Conservation (phyloP, 2,888 invertebrate genomes). For the Rhagonycha fulva region DNA sequence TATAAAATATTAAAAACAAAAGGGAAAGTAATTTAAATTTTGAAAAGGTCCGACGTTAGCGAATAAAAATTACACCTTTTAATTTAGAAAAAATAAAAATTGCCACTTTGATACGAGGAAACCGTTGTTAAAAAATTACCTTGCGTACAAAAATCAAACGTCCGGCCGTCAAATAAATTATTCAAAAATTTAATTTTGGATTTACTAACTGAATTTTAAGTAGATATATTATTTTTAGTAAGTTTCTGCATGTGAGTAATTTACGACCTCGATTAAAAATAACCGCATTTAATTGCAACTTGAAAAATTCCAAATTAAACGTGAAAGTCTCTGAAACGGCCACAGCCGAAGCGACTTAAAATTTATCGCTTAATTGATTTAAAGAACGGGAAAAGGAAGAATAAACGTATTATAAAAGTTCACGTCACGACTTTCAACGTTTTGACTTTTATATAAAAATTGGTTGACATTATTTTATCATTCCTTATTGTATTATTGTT, state of each 20-base stretch:
- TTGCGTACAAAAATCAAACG: neutral
- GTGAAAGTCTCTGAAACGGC: neutral
- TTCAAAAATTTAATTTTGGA: neutral
- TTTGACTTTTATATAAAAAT: neutral
- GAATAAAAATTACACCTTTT: neutral
- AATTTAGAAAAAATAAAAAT: neutral
- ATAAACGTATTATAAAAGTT: neutral
- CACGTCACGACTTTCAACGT: neutral
- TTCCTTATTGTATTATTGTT: constrained; percentile 1
- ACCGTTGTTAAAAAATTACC: neutral
- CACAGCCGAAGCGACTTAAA: neutral
- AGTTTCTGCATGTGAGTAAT: neutral
- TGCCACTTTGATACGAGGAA: neutral
- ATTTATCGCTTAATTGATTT: neutral
- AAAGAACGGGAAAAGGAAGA: neutral
- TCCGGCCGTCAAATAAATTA: neutral
- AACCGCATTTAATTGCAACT: neutral
- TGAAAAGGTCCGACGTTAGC: neutral
- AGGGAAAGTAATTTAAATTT: neutral
- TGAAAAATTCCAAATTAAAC: neutral
- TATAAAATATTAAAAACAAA: neutral
- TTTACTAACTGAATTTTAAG: neutral
- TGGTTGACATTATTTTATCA: neutral
- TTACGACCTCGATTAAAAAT: neutral
- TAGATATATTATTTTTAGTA: neutral